These are phyloP conservation scores for Philopedon plagiatum DNA, from an alignment of 2,888 invertebrate species.

Conservation along the genomic window DNA sequence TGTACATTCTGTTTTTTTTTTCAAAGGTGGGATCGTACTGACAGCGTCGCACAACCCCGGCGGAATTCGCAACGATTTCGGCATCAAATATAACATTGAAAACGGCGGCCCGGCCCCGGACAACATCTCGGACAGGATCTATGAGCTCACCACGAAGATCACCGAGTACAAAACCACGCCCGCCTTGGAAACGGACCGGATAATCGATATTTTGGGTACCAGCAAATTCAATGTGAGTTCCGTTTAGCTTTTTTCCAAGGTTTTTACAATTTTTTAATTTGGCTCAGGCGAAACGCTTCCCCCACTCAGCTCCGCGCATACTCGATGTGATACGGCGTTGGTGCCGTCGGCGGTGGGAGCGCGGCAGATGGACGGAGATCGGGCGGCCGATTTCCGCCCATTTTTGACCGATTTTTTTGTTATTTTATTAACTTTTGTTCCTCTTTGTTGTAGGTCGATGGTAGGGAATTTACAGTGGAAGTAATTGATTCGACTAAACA, in stretches of 20 bases:
- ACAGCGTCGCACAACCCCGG: conserved; percentile 99
- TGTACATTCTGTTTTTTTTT: conserved; percentile 15
- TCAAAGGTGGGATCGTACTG: conserved; percentile 91
- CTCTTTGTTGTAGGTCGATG: conserved; percentile 74
- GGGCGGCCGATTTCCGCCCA: too few relatives aligned
- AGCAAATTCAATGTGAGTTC: conserved; percentile 75
- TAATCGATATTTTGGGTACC: conserved; percentile 79
- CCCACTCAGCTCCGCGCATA: too few relatives aligned
- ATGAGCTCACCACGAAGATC: conserved; percentile 83
- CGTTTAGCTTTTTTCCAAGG: too few relatives aligned
- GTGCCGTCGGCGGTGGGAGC: too few relatives aligned
- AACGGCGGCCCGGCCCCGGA: conserved; percentile 99
- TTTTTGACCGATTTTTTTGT: too few relatives aligned
- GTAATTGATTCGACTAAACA: conserved; percentile 93
- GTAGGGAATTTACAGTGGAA: conserved; percentile 83
- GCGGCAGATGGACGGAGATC: too few relatives aligned
- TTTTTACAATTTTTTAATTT: too few relatives aligned
- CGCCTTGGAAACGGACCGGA: conserved; percentile 78
- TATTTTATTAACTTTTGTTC: too few relatives aligned
- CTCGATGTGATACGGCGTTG: too few relatives aligned
- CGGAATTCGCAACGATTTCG: conserved; percentile 97
- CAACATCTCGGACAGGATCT: conserved; percentile 89
- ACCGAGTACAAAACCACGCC: conserved; percentile 85
- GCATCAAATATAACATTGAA: conserved; percentile 97
- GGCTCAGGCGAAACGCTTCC: too few relatives aligned